A percentile compares a stretch with the other conserved stretches of the same genome.
These are phyloP conservation scores for Bolinopsis microptera DNA, from an alignment of 37 sponge, comb jelly and placozoan genomes.

Conservation along the genomic window DNA sequence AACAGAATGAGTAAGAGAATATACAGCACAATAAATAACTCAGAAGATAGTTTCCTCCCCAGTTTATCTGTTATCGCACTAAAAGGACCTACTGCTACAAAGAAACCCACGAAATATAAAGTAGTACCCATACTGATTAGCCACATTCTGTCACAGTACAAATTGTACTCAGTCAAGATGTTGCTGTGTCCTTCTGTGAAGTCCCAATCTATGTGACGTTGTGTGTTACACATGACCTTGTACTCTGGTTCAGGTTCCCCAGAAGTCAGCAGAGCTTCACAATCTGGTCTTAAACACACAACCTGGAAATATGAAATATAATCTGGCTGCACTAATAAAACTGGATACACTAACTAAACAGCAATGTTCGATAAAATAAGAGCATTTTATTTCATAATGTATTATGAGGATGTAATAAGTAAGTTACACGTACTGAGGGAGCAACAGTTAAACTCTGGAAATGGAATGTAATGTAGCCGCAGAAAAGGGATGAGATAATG, in stretches of 20 bases:
- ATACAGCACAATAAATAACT: background rate
- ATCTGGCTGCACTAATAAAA: background rate
- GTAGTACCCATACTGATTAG: background rate
- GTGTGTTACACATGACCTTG: background rate
- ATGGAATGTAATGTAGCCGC: slow-evolving; percentile 39
- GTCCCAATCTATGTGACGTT: background rate
- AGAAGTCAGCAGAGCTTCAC: background rate
- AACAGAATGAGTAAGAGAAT: background rate
- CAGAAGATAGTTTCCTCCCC: background rate
- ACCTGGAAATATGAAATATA: background rate
- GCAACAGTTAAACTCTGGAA: slow-evolving; percentile 30
- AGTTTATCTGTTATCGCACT: background rate
- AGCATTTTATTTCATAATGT: too few relatives aligned
- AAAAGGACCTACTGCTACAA: background rate
- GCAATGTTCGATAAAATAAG: too few relatives aligned
- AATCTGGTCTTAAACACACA: background rate
- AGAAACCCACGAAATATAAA: slow-evolving; percentile 48
- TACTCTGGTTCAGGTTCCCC: background rate
- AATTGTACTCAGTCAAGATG: slow-evolving; percentile 1
- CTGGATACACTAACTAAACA: background rate
- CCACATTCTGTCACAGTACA: slow-evolving; percentile 55
- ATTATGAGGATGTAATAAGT: too few relatives aligned
- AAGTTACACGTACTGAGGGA: slow-evolving; percentile 8
- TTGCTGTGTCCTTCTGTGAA: background rate
- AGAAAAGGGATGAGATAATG: background rate